Evolutionary conservation across 2,113 vertebrate genomes (phyloP).

Genomic region (Muntiacus muntjak): DNA sequence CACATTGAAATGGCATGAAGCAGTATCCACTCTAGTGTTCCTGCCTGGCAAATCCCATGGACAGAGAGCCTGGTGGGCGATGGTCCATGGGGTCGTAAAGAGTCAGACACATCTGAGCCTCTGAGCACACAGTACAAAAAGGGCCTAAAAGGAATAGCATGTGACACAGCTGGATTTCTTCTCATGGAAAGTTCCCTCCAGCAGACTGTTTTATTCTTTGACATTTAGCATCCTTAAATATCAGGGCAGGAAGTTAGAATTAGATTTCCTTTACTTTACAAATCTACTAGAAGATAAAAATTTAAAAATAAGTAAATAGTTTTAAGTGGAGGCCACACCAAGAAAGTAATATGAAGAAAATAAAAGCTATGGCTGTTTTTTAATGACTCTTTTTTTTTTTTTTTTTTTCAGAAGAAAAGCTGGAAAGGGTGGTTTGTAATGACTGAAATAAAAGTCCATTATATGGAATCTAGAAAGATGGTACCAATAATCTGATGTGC

Average conservation of each 20-base stretch:
- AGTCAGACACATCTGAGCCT: background rate
- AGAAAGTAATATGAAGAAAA: background rate
- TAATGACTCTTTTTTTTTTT: background rate
- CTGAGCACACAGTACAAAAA: background rate
- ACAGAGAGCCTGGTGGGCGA: background rate
- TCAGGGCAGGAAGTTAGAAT: background rate
- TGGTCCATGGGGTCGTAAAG: accelerated
- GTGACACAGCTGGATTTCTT: background rate
- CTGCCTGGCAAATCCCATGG: background rate
- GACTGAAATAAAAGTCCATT: background rate
- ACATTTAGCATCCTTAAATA: background rate
- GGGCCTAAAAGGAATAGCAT: background rate
- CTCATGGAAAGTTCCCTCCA: background rate
- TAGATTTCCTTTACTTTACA: background rate
- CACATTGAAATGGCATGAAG: background rate
- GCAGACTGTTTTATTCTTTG: background rate
- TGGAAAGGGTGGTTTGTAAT: background rate
- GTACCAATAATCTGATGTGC: background rate
- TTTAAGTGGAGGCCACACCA: background rate
- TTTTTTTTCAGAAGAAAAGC: background rate
- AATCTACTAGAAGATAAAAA: background rate
- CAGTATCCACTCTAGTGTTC: background rate
- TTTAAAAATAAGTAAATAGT: background rate
- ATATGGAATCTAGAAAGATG: background rate
- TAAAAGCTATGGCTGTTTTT: background rate